phyloP scores from a whole-genome alignment of 2,797 vertebrate species.

The Intellagama lesueurii region DNA sequence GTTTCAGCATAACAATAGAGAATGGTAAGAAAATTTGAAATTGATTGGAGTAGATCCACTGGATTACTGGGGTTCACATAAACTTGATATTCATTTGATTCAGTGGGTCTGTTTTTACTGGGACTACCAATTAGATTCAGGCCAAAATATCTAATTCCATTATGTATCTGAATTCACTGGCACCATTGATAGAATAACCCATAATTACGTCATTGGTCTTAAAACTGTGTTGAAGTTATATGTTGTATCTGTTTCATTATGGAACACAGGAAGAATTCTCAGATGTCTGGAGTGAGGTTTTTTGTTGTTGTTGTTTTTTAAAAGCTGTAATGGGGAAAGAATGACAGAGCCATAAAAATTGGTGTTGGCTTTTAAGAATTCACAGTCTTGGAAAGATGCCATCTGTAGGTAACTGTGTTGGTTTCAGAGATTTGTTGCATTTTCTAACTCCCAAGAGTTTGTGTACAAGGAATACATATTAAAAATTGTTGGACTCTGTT shows the following conservation, averaged over 20 bases:
- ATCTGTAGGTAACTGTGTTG: neutral
- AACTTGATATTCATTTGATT: too few species aligned
- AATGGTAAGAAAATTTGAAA: too few species aligned
- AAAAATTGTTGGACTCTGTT: neutral
- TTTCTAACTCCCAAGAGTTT: neutral
- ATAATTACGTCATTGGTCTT: neutral
- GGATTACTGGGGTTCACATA: too few species aligned
- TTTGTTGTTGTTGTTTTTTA: neutral
- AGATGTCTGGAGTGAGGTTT: neutral
- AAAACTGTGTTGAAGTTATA: neutral
- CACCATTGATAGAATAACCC: neutral
- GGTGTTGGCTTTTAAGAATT: neutral
- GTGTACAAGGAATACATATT: neutral
- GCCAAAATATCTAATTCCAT: neutral
- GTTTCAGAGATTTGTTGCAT: neutral
- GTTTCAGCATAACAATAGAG: neutral
- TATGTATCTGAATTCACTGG: neutral
- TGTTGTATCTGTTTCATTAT: neutral
- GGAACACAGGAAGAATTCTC: neutral
- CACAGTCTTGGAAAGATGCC: neutral
- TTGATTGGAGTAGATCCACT: too few species aligned
- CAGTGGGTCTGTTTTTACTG: too few species aligned
- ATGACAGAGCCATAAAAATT: neutral
- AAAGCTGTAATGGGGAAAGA: neutral
- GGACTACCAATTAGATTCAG: too few species aligned